phyloP scores from a whole-genome alignment of 2,888 invertebrate genomes.

The Phoronis australis region DNA sequence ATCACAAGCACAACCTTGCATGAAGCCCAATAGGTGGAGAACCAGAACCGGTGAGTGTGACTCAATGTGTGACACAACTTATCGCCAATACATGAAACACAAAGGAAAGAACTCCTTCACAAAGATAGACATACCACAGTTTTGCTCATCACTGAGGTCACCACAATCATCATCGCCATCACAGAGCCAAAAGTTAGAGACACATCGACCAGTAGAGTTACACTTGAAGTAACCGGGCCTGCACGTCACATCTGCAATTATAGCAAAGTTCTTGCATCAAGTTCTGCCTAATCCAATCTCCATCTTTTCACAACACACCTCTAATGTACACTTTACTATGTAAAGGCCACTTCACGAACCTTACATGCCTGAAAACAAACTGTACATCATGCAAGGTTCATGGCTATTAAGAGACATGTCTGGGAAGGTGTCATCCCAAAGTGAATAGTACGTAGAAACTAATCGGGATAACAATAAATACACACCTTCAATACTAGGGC shows the following conservation, averaged over 20 bases:
- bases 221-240: conserved; percentile 27
- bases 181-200: conserved; percentile 69
- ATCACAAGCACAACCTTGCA: neutral
- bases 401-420: no score
- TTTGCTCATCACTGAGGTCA: conserved; percentile 91
- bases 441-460: no score
- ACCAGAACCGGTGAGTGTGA: neutral
- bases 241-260: conserved; percentile 51
- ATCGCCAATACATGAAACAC: neutral
- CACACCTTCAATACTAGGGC: no score
- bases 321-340: no score
- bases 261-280: no score
- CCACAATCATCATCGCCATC: conserved; percentile 94
- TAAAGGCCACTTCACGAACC: no score
- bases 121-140: conserved; percentile 65
- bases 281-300: no score
- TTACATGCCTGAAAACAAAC: no score
- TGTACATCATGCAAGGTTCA: no score
- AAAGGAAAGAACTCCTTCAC: neutral
- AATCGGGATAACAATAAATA: no score
- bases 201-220: conserved; percentile 34
- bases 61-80: neutral
- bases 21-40: neutral
- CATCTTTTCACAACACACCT: no score
- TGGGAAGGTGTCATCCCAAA: no score